Conservation (phyloP, 2,888 invertebrate species). For the Cyclophora punctaria region DNA sequence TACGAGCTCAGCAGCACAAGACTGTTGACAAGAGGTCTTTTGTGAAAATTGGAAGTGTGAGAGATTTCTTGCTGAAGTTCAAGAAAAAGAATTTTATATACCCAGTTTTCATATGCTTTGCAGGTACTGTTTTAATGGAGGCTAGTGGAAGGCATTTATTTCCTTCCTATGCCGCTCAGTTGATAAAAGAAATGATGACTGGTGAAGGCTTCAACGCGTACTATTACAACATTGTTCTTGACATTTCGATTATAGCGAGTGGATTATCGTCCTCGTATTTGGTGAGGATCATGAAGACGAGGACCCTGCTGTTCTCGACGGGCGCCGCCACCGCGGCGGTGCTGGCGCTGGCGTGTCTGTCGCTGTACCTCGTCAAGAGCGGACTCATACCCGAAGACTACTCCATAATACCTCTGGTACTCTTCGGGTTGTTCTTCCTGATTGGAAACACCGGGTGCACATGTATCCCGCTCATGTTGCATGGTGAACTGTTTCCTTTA, state of each 20-base stretch:
- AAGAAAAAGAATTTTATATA: slow-evolving; percentile 38
- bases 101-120: slow-evolving; percentile 37
- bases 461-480: slow-evolving; percentile 45
- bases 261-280: slow-evolving; percentile 36
- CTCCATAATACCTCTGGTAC: slow-evolving; percentile 30
- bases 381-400: slow-evolving; percentile 24
- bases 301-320: slow-evolving; percentile 40
- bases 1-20: slow-evolving; percentile 31
- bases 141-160: slow-evolving; percentile 44
- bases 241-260: slow-evolving; percentile 38
- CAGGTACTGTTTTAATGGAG: slow-evolving; percentile 35
- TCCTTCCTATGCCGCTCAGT: slow-evolving; percentile 44
- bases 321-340: slow-evolving; percentile 31
- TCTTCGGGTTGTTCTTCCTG: slow-evolving; percentile 42
- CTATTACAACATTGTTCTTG: slow-evolving; percentile 40
- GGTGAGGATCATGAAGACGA: slow-evolving; percentile 38
- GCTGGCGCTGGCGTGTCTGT: slow-evolving; percentile 9
- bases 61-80: slow-evolving; percentile 33
- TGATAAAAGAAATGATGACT: slow-evolving; percentile 37
- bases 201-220: slow-evolving; percentile 28
- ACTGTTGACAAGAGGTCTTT: neutral
- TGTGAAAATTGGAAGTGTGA: slow-evolving; percentile 10
- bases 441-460: slow-evolving; percentile 48
- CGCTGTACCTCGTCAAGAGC: slow-evolving; percentile 28
- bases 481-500: slow-evolving; percentile 52